phyloP scores from a whole-genome alignment of 2,113 vertebrate genomes.

The Cephalopterus ornatus region DNA sequence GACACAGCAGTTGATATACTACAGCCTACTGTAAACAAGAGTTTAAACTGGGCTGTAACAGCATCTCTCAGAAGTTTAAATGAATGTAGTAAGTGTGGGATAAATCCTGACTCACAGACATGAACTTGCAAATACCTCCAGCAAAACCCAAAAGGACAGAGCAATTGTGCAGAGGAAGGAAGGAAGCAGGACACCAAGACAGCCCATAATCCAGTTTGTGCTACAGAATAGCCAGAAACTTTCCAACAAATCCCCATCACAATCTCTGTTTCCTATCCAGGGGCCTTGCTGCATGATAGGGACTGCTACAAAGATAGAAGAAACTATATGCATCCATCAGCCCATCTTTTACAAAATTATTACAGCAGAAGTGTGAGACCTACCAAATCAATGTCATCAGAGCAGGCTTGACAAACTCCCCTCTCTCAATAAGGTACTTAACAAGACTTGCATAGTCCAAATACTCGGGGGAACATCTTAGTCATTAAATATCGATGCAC shows the following conservation, averaged over 20 bases:
- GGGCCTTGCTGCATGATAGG: background rate
- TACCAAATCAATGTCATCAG: background rate
- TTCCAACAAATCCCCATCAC: background rate
- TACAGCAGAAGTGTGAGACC: background rate
- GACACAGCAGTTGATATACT: background rate
- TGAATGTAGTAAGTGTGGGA: background rate
- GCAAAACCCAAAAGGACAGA: background rate
- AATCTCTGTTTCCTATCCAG: background rate
- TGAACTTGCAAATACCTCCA: background rate
- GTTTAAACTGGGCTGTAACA: background rate
- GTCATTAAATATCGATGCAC: background rate
- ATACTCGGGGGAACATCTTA: background rate
- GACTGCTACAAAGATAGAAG: fast-evolving
- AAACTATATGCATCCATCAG: background rate
- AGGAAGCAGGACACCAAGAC: background rate
- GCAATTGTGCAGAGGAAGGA: background rate
- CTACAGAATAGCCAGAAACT: background rate
- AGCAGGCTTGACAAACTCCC: background rate
- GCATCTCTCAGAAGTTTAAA: background rate
- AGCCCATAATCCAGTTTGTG: background rate
- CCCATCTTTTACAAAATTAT: background rate
- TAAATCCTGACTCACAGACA: background rate
- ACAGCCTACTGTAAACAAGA: background rate
- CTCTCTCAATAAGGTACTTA: background rate
- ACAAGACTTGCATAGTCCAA: background rate